phyloP scores from a whole-genome alignment of 2,113 vertebrate species.

The Semnornis frantzii region DNA sequence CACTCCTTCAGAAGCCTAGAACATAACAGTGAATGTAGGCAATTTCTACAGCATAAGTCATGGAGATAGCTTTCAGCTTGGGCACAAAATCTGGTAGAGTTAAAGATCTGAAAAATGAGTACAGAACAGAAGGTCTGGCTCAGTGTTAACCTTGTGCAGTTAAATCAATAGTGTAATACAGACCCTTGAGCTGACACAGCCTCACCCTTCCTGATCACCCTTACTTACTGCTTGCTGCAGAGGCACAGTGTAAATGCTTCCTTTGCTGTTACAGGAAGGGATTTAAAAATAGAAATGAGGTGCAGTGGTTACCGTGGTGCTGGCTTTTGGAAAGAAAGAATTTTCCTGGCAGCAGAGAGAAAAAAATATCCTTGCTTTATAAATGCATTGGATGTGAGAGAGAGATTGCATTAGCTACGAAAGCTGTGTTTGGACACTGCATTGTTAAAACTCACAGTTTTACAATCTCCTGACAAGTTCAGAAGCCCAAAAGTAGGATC shows the following conservation, averaged over 20 bases:
- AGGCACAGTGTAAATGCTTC: not conserved
- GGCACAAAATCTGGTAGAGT: not conserved
- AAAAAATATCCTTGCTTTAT: not conserved
- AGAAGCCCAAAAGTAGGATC: not conserved
- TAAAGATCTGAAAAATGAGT: slow-evolving; percentile 53
- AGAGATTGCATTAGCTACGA: not conserved
- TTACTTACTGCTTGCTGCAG: not conserved
- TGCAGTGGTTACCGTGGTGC: not conserved
- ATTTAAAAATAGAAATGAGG: slow-evolving; percentile 15
- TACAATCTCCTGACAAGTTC: not conserved
- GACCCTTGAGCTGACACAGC: not conserved
- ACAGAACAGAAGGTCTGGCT: slow-evolving; percentile 21
- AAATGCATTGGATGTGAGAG: not conserved
- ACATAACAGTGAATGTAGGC: not conserved
- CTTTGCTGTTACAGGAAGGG: not conserved
- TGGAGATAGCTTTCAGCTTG: slow-evolving; percentile 17
- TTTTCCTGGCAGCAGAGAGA: not conserved
- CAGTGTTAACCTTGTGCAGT: slow-evolving; percentile 34
- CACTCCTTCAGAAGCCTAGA: not conserved
- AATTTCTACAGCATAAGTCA: slow-evolving; percentile 2
- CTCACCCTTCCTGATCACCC: not conserved
- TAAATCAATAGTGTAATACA: slow-evolving; percentile 62
- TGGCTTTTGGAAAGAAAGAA: not conserved
- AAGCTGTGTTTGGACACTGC: not conserved
- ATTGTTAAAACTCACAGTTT: not conserved